Percentiles rank a stretch among this genome's conserved stretches.
Evolutionary conservation across 2,888 invertebrate species (phyloP).

Genomic region (Protodeltote pygarga): DNA sequence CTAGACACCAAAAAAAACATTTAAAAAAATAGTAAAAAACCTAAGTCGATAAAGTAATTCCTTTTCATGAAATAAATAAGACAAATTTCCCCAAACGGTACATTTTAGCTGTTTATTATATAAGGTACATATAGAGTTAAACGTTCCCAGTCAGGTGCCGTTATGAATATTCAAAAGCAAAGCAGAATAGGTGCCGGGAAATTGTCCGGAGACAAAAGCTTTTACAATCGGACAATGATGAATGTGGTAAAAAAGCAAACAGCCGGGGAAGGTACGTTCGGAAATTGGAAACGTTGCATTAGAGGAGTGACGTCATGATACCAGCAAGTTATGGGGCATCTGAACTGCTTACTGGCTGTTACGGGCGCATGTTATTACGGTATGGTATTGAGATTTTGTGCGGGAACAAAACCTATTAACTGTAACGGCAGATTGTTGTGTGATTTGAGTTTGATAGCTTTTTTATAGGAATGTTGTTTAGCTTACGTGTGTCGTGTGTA

Average conservation of each 20-base stretch:
- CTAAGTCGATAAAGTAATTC: no score
- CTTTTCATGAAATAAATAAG: neutral
- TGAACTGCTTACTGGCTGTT: slow-evolving; percentile 45
- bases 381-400: slow-evolving; percentile 45
- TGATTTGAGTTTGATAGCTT: slow-evolving; percentile 48
- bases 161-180: slow-evolving; percentile 62
- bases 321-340: slow-evolving; percentile 72
- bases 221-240: slow-evolving; percentile 80
- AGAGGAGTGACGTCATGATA: slow-evolving; percentile 71
- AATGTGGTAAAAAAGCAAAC: slow-evolving; percentile 78
- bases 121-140: slow-evolving; percentile 47
- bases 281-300: slow-evolving; percentile 83
- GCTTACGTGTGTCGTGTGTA: slow-evolving; percentile 21
- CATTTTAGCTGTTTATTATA: slow-evolving; percentile 34
- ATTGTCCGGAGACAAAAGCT: slow-evolving; percentile 66
- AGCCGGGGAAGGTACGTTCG: slow-evolving; percentile 62
- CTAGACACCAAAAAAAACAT: no score
- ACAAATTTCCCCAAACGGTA: slow-evolving; percentile 15
- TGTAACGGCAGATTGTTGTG: slow-evolving; percentile 48
- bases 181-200: slow-evolving; percentile 51
- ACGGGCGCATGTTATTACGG: slow-evolving; percentile 33
- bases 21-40: no score
- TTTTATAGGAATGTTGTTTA: slow-evolving; percentile 43
- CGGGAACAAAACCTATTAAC: slow-evolving; percentile 54
- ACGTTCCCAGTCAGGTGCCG: slow-evolving; percentile 57